Conservation (phyloP, 2,113 vertebrate genomes). For the Hydrolagus affinis region DNA sequence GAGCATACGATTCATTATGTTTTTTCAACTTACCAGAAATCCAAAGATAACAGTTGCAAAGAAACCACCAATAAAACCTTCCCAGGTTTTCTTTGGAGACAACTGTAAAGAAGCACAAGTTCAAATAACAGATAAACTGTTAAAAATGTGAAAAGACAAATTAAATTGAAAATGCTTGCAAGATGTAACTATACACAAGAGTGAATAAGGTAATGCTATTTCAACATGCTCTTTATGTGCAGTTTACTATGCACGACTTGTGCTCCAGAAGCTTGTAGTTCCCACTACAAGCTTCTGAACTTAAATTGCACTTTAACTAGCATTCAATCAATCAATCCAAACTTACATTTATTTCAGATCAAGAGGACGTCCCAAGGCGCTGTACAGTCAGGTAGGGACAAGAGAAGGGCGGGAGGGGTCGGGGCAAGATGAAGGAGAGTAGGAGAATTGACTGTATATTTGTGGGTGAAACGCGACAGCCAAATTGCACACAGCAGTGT, state of each 20-base stretch:
- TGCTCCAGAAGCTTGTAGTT: background rate
- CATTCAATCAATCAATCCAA: background rate
- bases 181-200: background rate
- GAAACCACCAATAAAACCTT: slow-evolving; percentile 95
- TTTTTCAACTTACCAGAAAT: slow-evolving; percentile 76
- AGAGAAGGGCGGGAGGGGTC: too few relatives aligned
- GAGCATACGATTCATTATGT: too few relatives aligned
- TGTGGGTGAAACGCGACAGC: too few relatives aligned
- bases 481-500: too few relatives aligned
- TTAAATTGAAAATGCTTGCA: background rate
- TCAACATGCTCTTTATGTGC: too few relatives aligned
- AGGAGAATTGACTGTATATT: too few relatives aligned
- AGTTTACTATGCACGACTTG: background rate
- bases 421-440: too few relatives aligned
- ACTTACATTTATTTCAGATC: background rate
- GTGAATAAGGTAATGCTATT: background rate
- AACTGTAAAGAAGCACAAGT: slow-evolving; percentile 55
- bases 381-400: too few relatives aligned
- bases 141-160: background rate
- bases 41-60: slow-evolving; percentile 89
- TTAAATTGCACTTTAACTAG: background rate
- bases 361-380: too few relatives aligned
- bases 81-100: slow-evolving; percentile 98
- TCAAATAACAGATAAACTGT: background rate
- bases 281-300: background rate